These are phyloP conservation scores for Aphidius ervi DNA, from an alignment of 1,140 invertebrate species.

Conservation along the genomic window DNA sequence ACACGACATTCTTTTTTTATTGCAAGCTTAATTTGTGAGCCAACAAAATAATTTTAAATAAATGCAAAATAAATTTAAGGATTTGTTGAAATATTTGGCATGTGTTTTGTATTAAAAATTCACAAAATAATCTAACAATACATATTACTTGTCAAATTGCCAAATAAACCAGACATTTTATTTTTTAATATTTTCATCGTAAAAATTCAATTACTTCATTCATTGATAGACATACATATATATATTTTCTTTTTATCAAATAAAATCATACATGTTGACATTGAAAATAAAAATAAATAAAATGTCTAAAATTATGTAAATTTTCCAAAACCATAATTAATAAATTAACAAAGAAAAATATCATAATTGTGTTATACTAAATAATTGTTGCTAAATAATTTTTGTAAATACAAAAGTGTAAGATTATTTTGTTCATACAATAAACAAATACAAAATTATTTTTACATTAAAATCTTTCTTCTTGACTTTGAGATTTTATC, in stretches of 20 bases:
- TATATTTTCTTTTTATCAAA: too few species aligned
- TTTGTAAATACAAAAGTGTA: slow-evolving; percentile 11
- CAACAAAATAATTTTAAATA: slow-evolving; percentile 2
- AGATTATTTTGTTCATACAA: slow-evolving; percentile 36
- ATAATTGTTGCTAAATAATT: too few species aligned
- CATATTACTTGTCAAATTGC: too few species aligned
- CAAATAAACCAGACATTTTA: slow-evolving; percentile 3
- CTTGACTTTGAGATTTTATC: too few species aligned
- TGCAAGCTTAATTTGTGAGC: neutral
- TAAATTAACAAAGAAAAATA: neutral
- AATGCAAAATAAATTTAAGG: neutral
- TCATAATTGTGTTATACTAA: too few species aligned
- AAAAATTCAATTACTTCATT: too few species aligned
- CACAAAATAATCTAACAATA: too few species aligned
- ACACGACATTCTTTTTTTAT: neutral
- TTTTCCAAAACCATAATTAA: neutral
- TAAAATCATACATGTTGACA: too few species aligned
- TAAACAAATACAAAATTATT: slow-evolving; percentile 46
- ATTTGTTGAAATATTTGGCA: too few species aligned
- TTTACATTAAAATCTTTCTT: slow-evolving; percentile 29
- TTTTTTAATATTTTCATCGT: neutral
- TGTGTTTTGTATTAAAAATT: too few species aligned
- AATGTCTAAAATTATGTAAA: neutral
- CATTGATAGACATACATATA: too few species aligned
- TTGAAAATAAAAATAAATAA: neutral